A percentile compares a stretch with the other conserved stretches of the same genome.
phyloP scores from a whole-genome alignment of 2,888 invertebrate genomes.

The Archips xylosteana region DNA sequence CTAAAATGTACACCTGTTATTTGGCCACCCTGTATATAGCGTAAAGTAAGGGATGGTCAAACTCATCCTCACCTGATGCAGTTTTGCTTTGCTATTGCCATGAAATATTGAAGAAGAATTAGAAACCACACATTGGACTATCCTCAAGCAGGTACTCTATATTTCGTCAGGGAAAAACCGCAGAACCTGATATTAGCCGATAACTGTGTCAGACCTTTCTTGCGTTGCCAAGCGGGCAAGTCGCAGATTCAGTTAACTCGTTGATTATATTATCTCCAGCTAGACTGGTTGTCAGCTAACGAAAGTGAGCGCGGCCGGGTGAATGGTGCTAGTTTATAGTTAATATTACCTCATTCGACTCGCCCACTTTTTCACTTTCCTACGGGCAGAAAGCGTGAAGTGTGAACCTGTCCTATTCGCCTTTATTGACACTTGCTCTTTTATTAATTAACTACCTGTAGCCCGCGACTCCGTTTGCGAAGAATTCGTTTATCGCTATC shows the following conservation, averaged over 20 bases:
- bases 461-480: too few relatives aligned
- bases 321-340: conserved; percentile 64
- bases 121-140: background rate
- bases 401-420: conserved; percentile 54
- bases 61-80: too few relatives aligned
- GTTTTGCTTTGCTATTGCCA: too few relatives aligned
- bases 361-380: conserved; percentile 79
- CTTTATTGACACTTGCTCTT: conserved; percentile 45
- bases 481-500: too few relatives aligned
- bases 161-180: conserved; percentile 18
- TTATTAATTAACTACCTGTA: background rate
- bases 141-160: background rate
- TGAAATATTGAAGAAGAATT: too few relatives aligned
- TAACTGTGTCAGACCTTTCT: conserved; percentile 17
- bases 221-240: conserved; percentile 19
- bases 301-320: conserved; percentile 76
- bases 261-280: conserved; percentile 38
- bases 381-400: conserved; percentile 78
- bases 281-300: conserved; percentile 55
- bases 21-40: too few relatives aligned
- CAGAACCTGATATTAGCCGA: conserved; percentile 10
- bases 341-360: conserved; percentile 74
- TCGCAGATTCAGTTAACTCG: conserved; percentile 39
- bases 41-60: too few relatives aligned
- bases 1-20: too few relatives aligned